Base-by-base conservation (phyloP, 2,888 invertebrate genomes). In the Petrophora chlorosata region DNA sequence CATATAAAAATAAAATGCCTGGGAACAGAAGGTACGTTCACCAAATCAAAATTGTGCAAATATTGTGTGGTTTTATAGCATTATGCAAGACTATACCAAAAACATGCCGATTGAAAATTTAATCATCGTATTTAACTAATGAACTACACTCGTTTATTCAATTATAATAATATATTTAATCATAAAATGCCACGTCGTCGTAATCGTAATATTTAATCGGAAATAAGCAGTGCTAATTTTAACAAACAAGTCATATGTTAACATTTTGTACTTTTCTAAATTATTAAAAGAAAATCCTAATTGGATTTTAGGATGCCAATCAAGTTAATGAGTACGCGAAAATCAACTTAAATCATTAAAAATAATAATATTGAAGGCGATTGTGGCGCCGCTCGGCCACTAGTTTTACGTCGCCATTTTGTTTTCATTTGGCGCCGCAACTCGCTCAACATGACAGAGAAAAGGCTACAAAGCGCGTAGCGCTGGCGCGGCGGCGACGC, bases 21-120 rank as follows among this genome's bases (percentile, higher is more conserved):
- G 67, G 75, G 71, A 77, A 50, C 41, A 44, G 53, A 77, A 85
- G 85, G 85, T 85, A 85, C 58, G 84, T 83, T 46, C 14, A 39
- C 39, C 48, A 46, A 39, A 41, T 38, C 35, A 40, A 42, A 19
- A 7, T 25, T n/a, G 23, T 14, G 22, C 33, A 26, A 2, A 16
- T 12, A 16, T n/a, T n/a, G n/a, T n/a, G n/a, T n/a, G n/a, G n/a
- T n/a, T n/a, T n/a, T n/a, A n/a, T n/a, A n/a, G n/a, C n/a, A n/a
- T n/a, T n/a, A n/a, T n/a, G n/a, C n/a, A n/a, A n/a, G n/a, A n/a
- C n/a, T n/a, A n/a, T n/a, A n/a, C n/a, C n/a, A n/a, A n/a, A n/a
- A n/a, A n/a, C n/a, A n/a, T n/a, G n/a, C n/a, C n/a, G n/a, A n/a
- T n/a, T n/a, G n/a, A n/a, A n/a, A n/a, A n/a, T n/a, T n/a, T n/a